A percentile compares a stretch with the other conserved stretches of the same genome.
phyloP scores from a whole-genome alignment of 2,797 vertebrate species.

The Syndactyla subalaris region DNA sequence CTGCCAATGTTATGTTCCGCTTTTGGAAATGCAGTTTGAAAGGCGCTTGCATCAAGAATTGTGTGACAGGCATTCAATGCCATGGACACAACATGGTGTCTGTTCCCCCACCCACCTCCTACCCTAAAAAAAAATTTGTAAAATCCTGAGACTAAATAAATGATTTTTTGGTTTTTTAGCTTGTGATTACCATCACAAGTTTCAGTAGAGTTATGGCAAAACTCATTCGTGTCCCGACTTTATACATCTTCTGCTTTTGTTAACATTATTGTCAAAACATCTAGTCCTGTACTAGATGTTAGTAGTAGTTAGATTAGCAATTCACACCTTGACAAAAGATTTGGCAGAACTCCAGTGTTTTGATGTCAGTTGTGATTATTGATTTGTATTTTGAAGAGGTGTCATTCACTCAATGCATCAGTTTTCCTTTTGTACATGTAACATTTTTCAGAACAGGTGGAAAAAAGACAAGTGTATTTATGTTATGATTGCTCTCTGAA shows the following conservation, averaged over 20 bases:
- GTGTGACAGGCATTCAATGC: neutral
- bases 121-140: neutral
- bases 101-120: neutral
- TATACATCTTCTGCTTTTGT: neutral
- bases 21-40: neutral
- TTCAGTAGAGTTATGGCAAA: neutral
- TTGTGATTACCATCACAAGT: neutral
- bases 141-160: neutral
- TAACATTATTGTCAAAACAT: slow-evolving; percentile 9
- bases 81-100: neutral
- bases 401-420: neutral
- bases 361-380: slow-evolving; percentile 9
- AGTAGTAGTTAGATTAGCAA: neutral
- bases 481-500: neutral
- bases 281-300: neutral
- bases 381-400: slow-evolving; percentile 40
- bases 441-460: neutral
- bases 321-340: neutral
- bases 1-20: neutral
- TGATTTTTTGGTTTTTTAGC: neutral
- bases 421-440: neutral
- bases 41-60: neutral
- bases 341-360: neutral
- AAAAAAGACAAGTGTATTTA: neutral
- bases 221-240: neutral